Base-by-base conservation (phyloP, 2,888 invertebrate species). In the Operophtera brumata region DNA sequence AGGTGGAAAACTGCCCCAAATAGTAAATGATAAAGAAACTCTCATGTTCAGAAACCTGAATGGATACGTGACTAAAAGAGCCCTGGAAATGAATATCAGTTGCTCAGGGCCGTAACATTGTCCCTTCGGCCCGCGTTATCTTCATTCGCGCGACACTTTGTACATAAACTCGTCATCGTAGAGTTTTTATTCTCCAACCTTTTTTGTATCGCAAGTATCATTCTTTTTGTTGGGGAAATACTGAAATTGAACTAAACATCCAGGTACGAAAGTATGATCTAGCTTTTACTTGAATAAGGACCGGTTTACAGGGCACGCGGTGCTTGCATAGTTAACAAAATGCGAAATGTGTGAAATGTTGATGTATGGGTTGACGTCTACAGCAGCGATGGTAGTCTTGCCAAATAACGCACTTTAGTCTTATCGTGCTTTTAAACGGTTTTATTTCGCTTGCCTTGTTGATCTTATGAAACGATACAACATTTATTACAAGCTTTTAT, bases 111-210 rank as follows among this genome's bases (percentile, higher is more conserved):
- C 30, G 30, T 30, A 30, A 30, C 12, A 37, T 36, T 35, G 46
- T 49, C 52, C 40, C 46, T 36, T 12, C 32, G 47, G 43, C 32
- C 37, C 53, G 37, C 51, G 54, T 44, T 57, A 60, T 60, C 57
- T 59, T 55, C 61, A 55, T 57, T 59, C 45, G 53, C 53, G 54
- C 48, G 56, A 57, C 65, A 65, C 51, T 66, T 67, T 62, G 20
- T 20, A 57, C 52, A 54, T 63, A 61, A 57, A 56, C 52, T 59
- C 56, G 41, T 59, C 61, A 56, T 51, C 55, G 39, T 36, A 32
- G 42, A 32, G 28, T 59, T 69, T 57, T 59, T 57, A 56, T 55
- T 55, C 37, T 51, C 44, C 44, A 48, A 51, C 26, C 52, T 43
- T 54, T 53, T 51, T 25, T 39, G 47, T 48, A 12, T 32, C 32